phyloP scores from a whole-genome alignment of 1,140 invertebrate species.

The Drosophila yakuba region DNA sequence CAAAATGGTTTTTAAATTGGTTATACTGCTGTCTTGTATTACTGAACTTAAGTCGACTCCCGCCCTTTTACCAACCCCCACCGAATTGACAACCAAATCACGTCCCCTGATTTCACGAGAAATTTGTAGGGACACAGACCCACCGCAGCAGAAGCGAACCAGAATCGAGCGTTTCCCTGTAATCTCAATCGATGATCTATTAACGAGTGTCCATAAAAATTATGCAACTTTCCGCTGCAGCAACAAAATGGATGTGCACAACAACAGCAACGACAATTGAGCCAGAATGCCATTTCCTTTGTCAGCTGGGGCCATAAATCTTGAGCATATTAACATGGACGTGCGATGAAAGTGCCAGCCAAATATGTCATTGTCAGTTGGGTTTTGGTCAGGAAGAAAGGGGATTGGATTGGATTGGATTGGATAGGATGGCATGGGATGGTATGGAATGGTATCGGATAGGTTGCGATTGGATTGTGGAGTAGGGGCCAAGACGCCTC shows the following conservation, averaged over 20 bases:
- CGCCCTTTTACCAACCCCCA: background rate
- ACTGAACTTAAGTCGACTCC: constrained; percentile 6
- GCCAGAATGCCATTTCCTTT: constrained; percentile 78
- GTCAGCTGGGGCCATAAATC: constrained; percentile 72
- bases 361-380: constrained; percentile 80
- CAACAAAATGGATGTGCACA: constrained; percentile 69
- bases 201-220: constrained; percentile 78
- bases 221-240: constrained; percentile 65
- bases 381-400: constrained; percentile 17
- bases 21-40: too few relatives aligned
- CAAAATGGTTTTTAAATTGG: too few relatives aligned
- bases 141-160: constrained; percentile 41
- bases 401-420: constrained; percentile 7
- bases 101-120: constrained; percentile 47
- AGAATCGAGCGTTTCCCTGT: constrained; percentile 27
- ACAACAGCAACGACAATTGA: constrained; percentile 33
- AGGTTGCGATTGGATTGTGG: constrained; percentile 6
- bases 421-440: background rate
- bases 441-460: background rate
- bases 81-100: constrained; percentile 24
- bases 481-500: constrained; percentile 46
- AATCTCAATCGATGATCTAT: constrained; percentile 80
- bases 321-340: constrained; percentile 79
- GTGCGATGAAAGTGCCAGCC: constrained; percentile 80
- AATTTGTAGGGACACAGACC: constrained; percentile 35